phyloP scores from a whole-genome alignment of 2,797 vertebrate species.

The Mastacembelus armatus region DNA sequence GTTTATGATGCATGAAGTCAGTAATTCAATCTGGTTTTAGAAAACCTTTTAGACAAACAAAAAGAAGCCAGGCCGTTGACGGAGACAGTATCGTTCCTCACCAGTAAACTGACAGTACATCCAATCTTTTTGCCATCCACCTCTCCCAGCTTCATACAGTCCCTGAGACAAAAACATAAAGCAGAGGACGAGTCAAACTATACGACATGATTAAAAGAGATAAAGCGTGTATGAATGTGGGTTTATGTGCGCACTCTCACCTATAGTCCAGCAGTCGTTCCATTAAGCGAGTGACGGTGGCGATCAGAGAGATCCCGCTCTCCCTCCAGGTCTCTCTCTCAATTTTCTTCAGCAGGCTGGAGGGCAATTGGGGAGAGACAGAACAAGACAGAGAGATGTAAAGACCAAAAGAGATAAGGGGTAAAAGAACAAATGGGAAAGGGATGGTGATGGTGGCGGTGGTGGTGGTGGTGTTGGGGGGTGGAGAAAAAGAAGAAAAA shows the following conservation, averaged over 20 bases:
- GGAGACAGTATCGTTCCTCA: slow-evolving; percentile 75
- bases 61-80: neutral
- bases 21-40: neutral
- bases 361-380: slow-evolving; percentile 45
- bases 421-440: slow-evolving; percentile 18
- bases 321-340: slow-evolving; percentile 99
- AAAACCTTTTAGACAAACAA: neutral
- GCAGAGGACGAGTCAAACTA: neutral
- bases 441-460: slow-evolving; percentile 21
- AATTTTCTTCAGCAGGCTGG: slow-evolving; percentile 97
- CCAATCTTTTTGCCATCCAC: slow-evolving; percentile 99
- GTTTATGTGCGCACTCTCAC: slow-evolving; percentile 64
- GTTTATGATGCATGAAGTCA: neutral
- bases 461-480: too few species aligned
- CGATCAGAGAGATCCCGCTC: slow-evolving; percentile 96
- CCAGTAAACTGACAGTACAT: slow-evolving; percentile 98
- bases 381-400: slow-evolving; percentile 40
- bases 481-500: slow-evolving; percentile 21
- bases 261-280: slow-evolving; percentile 98
- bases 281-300: slow-evolving; percentile 98
- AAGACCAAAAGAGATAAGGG: slow-evolving; percentile 16
- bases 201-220: neutral
- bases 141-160: slow-evolving; percentile 99
- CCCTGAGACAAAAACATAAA: slow-evolving; percentile 79
- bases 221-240: neutral